Evolutionary conservation across 2,797 vertebrate species (phyloP).

Genomic region (Clarias platycephalus): DNA sequence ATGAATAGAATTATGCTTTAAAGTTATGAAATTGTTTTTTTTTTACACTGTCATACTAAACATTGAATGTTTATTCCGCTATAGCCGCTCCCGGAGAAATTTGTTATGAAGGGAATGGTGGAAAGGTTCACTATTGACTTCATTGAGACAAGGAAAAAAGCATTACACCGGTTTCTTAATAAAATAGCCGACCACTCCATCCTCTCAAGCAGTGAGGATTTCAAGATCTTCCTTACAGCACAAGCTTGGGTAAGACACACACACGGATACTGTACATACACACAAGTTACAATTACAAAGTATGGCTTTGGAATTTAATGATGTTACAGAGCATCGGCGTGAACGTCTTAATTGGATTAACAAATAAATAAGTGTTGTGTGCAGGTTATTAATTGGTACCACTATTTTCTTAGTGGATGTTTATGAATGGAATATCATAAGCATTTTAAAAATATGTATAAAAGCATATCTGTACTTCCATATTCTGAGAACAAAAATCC

Average conservation of each 20-base stretch:
- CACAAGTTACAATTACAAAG: not conserved
- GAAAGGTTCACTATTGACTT: slow-evolving; percentile 94
- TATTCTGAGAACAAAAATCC: not conserved
- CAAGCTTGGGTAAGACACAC: slow-evolving; percentile 74
- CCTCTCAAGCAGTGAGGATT: slow-evolving; percentile 86
- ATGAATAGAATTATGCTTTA: not conserved
- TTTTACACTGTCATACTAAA: not conserved
- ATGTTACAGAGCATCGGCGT: not conserved
- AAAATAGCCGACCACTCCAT: slow-evolving; percentile 88
- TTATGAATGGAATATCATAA: not conserved
- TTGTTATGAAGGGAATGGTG: slow-evolving; percentile 95
- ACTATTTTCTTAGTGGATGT: not conserved
- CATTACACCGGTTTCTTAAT: slow-evolving; percentile 89
- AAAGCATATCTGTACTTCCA: not conserved
- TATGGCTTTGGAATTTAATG: not conserved
- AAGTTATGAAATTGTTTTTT: not conserved
- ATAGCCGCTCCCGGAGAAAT: slow-evolving; percentile 96
- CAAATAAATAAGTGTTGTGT: not conserved
- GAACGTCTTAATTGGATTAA: not conserved
- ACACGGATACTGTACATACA: not conserved
- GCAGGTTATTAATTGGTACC: not conserved
- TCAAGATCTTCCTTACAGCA: slow-evolving; percentile 91
- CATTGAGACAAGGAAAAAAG: slow-evolving; percentile 89
- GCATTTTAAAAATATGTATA: not conserved
- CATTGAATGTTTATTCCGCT: not conserved